A percentile compares a stretch with the other conserved stretches of the same genome.
Evolutionary conservation across 2,888 invertebrate species (phyloP).

Genomic region (Melinopterus prodromus): DNA sequence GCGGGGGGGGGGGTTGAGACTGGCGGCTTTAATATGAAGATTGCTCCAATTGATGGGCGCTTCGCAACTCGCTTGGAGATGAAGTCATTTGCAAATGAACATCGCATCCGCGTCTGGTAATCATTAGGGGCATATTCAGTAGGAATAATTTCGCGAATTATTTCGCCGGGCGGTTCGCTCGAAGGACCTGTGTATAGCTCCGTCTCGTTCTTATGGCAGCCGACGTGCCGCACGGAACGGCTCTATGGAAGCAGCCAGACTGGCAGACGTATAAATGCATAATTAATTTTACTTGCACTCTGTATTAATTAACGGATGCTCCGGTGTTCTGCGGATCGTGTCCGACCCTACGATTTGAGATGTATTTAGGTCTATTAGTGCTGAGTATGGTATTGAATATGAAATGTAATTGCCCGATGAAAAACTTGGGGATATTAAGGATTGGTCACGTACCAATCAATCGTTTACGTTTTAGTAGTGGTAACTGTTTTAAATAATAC

Average conservation of each 20-base stretch:
- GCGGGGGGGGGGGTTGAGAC: constrained; percentile 10
- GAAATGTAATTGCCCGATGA: not conserved
- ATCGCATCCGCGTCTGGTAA: constrained; percentile 57
- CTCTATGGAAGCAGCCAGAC: not conserved
- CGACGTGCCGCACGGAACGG: constrained; percentile 32
- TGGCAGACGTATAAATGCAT: constrained; percentile 53
- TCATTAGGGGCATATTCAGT: constrained; percentile 61
- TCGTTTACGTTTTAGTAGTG: too few relatives aligned
- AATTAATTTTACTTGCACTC: constrained; percentile 54
- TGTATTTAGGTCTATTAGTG: not conserved
- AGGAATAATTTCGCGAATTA: constrained; percentile 60
- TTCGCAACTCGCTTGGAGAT: constrained; percentile 50
- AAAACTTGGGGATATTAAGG: too few relatives aligned
- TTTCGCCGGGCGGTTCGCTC: constrained; percentile 47
- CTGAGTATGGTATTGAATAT: not conserved
- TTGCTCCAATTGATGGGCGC: constrained; percentile 59
- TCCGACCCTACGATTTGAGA: not conserved
- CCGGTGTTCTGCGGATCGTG: constrained; percentile 23
- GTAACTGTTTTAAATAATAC: too few relatives aligned
- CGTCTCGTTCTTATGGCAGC: constrained; percentile 29
- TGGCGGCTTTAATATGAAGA: constrained; percentile 57
- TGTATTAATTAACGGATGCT: constrained; percentile 56
- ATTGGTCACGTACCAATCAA: too few relatives aligned
- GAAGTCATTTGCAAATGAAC: constrained; percentile 62
- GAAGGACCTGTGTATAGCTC: constrained; percentile 27